These are phyloP conservation scores for Varanus salvator DNA, from an alignment of 2,113 vertebrate species.

Conservation along the genomic window DNA sequence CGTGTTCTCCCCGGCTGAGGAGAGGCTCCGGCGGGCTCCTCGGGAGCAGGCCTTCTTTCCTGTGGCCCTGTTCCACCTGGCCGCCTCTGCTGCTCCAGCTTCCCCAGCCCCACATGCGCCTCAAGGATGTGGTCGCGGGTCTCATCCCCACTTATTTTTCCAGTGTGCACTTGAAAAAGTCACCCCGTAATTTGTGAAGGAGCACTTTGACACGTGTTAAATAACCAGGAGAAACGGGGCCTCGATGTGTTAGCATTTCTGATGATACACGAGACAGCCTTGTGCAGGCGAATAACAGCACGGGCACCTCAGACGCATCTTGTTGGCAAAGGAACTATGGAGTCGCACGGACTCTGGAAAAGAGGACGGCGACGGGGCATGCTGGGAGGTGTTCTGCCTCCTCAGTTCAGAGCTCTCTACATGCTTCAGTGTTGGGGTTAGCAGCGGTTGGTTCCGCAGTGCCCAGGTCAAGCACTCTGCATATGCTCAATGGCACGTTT, in stretches of 20 bases:
- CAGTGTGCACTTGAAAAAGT: not conserved
- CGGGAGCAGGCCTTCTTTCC: slow-evolving; percentile 1
- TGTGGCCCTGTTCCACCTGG: not conserved
- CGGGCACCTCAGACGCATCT: not conserved
- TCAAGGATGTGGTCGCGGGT: not conserved
- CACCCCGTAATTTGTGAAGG: not conserved
- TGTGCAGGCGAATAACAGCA: not conserved
- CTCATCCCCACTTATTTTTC: not conserved
- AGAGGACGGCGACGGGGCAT: not conserved
- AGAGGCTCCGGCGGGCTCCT: not conserved
- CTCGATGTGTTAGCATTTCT: not conserved
- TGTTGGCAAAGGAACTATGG: no score
- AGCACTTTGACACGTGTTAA: not conserved
- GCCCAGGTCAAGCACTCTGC: not conserved
- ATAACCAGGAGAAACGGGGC: not conserved
- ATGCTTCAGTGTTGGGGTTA: not conserved
- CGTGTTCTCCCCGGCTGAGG: not conserved
- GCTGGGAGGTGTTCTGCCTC: not conserved
- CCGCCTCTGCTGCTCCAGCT: not conserved
- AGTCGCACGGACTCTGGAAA: not conserved
- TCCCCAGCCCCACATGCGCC: no score
- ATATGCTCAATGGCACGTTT: not conserved
- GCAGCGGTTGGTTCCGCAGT: not conserved
- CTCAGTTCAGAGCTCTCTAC: not conserved
- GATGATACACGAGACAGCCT: not conserved